Base-by-base conservation (phyloP, 2,888 invertebrate genomes). In the Sesia apiformis region DNA sequence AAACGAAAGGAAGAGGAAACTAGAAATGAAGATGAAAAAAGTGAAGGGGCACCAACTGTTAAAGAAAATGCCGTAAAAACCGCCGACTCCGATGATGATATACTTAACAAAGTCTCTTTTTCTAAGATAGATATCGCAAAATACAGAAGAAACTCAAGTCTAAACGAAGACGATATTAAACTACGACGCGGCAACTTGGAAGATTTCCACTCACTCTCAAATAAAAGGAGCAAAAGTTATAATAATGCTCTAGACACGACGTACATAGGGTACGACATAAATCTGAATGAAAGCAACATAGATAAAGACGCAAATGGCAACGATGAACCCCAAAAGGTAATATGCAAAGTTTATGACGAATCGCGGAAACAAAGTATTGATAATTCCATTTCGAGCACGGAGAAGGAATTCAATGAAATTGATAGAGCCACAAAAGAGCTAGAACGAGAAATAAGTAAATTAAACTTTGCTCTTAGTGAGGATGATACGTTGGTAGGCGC, bases 351-450 rank as follows among this genome's bases (percentile, higher is more conserved):
- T 39, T 84, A 86, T 60, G 73, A 79, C 7, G 76, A 80, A 8
- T 64, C 73, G 52, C 70, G 80, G 57, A 87, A 88, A 65, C 78
- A 80, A 57, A 89, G 88, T 58, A 66, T 85, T 54, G 87, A 88
- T 56, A 84, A 69, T 56, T 72, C 88, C 38, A 70, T 86, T 60
- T 87, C 89, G 7, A 86, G 83, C 57, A 90, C 84, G 8, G 87
- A 85, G 68, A 88, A 80, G 60, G 89, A 90, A 60, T 90, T 89
- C 59, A 69, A 81, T 57, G 89, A 89, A 74, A 90, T 90, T 52
- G 87, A 87, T 59, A 84, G 74, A 67, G 88, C 88, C 5, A 84
- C 83, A 8, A 70, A 83, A 59, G 84, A 89, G 60, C 75, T 86
- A 4, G 87, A 90, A 66, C 81, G 83, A 60, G 84, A 90, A 67